Evolutionary conservation across 2,113 vertebrate species (phyloP).

Genomic region (Aspidoscelis tigris): DNA sequence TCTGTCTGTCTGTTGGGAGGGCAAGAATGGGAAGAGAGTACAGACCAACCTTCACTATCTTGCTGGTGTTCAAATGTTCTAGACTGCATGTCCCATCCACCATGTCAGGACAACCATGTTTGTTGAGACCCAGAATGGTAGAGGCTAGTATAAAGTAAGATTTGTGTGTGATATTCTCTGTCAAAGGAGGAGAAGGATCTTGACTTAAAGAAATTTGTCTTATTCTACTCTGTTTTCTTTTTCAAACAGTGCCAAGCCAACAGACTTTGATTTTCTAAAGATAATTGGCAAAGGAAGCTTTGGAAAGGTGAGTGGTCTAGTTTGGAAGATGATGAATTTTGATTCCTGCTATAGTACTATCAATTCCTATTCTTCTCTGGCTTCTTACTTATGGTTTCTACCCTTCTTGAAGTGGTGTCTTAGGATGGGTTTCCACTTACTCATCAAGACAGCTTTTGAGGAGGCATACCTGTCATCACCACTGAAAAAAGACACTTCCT

Average conservation of each 20-base stretch:
- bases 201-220: background rate
- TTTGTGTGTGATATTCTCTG: too few species aligned
- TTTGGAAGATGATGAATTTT: background rate
- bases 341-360: background rate
- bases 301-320: slow-evolving; percentile 77
- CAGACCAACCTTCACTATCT: background rate
- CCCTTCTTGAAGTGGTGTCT: background rate
- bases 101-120: too few species aligned
- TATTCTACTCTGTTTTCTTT: slow-evolving; percentile 52
- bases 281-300: slow-evolving; percentile 86
- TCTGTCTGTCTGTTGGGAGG: too few species aligned
- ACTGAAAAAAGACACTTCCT: too few species aligned
- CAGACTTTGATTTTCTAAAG: slow-evolving; percentile 85
- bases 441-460: too few species aligned
- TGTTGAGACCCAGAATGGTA: too few species aligned
- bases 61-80: too few species aligned
- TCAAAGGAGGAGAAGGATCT: background rate
- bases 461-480: too few species aligned
- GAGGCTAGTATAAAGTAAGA: too few species aligned
- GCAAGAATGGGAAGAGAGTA: background rate
- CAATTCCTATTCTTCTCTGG: background rate
- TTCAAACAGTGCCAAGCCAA: slow-evolving; percentile 79
- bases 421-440: too few species aligned
- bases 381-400: background rate
- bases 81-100: too few species aligned